phyloP scores from a whole-genome alignment of 30 jellyfish, hydroid and myxozoan species.

The Hydractinia echinata region DNA sequence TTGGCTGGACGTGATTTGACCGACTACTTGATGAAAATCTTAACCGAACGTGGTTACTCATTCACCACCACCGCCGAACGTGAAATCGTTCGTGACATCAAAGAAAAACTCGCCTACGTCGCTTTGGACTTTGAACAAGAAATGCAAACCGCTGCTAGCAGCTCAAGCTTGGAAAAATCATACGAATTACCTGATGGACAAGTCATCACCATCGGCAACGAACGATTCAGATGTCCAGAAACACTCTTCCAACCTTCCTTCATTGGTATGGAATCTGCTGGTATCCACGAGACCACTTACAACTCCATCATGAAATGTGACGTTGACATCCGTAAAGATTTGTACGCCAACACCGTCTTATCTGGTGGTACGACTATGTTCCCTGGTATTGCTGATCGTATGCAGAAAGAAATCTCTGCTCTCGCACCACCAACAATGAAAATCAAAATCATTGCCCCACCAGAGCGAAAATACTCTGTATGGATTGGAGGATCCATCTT shows the following conservation, averaged over 20 bases:
- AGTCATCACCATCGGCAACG: slow-evolving; percentile 99
- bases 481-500: slow-evolving; percentile 99
- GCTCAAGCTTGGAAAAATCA: slow-evolving; percentile 98
- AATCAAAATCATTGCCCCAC: slow-evolving; percentile 98
- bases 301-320: slow-evolving; percentile 99
- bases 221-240: slow-evolving; percentile 98
- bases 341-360: slow-evolving; percentile 99
- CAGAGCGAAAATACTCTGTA: slow-evolving; percentile 98
- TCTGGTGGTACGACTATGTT: slow-evolving; percentile 99
- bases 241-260: slow-evolving; percentile 99
- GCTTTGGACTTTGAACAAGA: slow-evolving; percentile 99
- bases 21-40: slow-evolving; percentile 97
- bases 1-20: slow-evolving; percentile 99
- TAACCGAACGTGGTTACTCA: slow-evolving; percentile 97
- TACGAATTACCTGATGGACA: slow-evolving; percentile 99
- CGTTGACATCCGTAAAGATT: slow-evolving; percentile 95
- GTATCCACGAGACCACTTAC: slow-evolving; percentile 99
- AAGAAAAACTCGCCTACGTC: slow-evolving; percentile 95
- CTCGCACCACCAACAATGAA: slow-evolving; percentile 99
- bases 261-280: slow-evolving; percentile 99
- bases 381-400: slow-evolving; percentile 99
- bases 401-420: slow-evolving; percentile 97
- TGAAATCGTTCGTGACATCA: slow-evolving; percentile 99
- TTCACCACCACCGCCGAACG: slow-evolving; percentile 99
- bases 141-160: slow-evolving; percentile 91